These are phyloP conservation scores for Scolopax bukidnonensis DNA, from an alignment of 2,797 vertebrate genomes.

Conservation along the genomic window DNA sequence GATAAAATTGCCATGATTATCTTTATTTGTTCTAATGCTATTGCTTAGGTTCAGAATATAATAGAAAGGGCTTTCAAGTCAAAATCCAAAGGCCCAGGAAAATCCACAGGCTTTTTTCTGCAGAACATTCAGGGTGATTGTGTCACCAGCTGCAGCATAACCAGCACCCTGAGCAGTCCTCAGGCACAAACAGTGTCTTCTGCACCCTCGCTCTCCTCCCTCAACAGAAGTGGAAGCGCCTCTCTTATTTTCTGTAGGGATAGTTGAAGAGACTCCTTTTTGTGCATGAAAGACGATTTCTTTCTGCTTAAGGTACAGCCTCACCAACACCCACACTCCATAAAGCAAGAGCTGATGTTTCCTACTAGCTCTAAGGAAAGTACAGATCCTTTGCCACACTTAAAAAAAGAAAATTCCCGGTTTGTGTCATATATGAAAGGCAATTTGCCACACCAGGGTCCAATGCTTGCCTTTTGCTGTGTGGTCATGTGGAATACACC, in stretches of 20 bases:
- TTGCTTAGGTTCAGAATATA: background rate
- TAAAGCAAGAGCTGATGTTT: background rate
- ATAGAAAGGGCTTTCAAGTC: background rate
- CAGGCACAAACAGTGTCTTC: background rate
- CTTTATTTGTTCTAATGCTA: background rate
- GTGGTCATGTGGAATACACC: background rate
- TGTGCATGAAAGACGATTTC: background rate
- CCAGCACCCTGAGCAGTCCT: background rate
- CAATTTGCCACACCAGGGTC: background rate
- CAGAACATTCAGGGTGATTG: background rate
- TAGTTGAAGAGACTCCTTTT: background rate
- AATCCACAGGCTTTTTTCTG: background rate
- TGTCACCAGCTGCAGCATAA: rapidly evolving
- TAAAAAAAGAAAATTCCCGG: rapidly evolving
- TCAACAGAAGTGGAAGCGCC: background rate
- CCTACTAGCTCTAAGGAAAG: background rate
- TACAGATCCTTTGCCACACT: background rate
- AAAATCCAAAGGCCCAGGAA: background rate
- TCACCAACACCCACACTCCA: background rate
- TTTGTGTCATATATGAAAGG: background rate
- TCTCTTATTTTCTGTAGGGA: background rate
- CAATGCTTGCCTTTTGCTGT: background rate
- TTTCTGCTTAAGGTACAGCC: background rate
- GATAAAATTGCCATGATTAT: background rate
- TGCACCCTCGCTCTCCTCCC: background rate